These are phyloP conservation scores for Manacus vitellinus DNA, from an alignment of 2,113 vertebrate species.

Conservation along the genomic window DNA sequence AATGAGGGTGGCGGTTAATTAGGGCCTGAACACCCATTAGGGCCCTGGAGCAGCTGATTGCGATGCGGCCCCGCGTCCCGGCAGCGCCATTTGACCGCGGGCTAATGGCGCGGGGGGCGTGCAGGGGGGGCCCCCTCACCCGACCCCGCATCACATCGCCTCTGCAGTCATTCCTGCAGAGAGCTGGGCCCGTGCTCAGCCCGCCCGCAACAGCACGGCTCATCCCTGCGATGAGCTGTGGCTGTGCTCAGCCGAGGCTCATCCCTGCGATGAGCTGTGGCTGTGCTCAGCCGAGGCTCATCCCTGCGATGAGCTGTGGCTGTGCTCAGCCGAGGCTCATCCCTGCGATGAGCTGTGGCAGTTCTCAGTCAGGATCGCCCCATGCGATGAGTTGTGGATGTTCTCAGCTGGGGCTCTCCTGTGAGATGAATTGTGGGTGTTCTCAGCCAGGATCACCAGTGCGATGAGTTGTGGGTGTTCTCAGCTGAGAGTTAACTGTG, in stretches of 20 bases:
- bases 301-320: fast-evolving
- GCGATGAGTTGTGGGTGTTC: not conserved
- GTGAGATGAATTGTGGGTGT: fast-evolving
- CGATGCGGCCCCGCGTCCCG: constrained; percentile 34
- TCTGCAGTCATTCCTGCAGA: not conserved
- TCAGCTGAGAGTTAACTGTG: not conserved
- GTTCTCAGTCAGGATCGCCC: not conserved
- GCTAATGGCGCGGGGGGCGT: not conserved
- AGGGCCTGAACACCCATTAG: constrained; percentile 53
- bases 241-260: not conserved
- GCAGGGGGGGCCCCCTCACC: not conserved
- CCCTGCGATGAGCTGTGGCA: fast-evolving
- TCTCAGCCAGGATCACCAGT: not conserved
- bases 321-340: not conserved
- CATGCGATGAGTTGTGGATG: not conserved
- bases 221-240: not conserved
- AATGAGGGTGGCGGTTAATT: constrained; percentile 62
- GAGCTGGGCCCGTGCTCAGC: not conserved
- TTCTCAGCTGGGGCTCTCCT: not conserved
- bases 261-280: no score
- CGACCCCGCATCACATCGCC: fast-evolving
- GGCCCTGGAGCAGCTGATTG: constrained; percentile 56
- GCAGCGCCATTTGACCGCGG: constrained; percentile 52
- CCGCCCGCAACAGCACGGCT: not conserved
- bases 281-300: fast-evolving